These are phyloP conservation scores for Eubucco bourcierii DNA, from an alignment of 2,113 vertebrate genomes.

Conservation along the genomic window DNA sequence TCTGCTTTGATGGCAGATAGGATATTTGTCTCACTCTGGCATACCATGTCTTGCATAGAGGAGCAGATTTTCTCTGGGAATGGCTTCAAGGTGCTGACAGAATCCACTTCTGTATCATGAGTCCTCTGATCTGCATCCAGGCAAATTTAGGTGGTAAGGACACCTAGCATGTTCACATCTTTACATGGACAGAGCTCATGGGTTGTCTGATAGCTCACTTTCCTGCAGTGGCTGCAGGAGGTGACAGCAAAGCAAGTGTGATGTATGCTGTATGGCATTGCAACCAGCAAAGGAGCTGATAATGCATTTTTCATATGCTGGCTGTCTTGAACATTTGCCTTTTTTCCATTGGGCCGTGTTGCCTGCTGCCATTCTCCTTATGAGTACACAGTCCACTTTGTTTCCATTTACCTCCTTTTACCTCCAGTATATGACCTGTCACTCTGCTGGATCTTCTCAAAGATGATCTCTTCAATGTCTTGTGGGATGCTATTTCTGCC, in stretches of 20 bases:
- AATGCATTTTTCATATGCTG: background rate
- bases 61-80: background rate
- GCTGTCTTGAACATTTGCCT: background rate
- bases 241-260: rapidly evolving
- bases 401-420: background rate
- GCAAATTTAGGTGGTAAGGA: background rate
- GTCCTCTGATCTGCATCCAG: background rate
- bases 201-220: background rate
- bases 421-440: background rate
- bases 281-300: background rate
- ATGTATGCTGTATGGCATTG: rapidly evolving
- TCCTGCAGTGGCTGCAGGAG: background rate
- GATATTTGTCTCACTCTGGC: background rate
- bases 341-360: background rate
- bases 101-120: background rate
- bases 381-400: rapidly evolving
- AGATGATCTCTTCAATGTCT: background rate
- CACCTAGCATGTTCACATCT: rapidly evolving
- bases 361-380: background rate
- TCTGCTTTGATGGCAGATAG: background rate
- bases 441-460: background rate
- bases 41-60: background rate
- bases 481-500: background rate
- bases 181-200: background rate
- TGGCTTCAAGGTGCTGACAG: background rate